Conservation (phyloP, 2,888 invertebrate species). For the Magallana nippona region DNA sequence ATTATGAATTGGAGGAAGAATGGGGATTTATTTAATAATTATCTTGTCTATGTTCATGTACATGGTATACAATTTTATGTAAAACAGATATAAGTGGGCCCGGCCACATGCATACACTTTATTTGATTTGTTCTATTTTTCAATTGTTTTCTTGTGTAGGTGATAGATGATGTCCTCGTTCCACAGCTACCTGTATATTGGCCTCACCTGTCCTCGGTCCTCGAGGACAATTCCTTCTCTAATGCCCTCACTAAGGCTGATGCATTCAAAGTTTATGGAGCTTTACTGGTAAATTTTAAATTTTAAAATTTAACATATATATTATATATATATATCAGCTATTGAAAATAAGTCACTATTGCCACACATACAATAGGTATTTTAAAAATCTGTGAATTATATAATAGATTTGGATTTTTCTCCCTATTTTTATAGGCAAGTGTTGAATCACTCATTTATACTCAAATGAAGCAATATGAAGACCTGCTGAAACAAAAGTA, state of each 20-base stretch:
- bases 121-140: neutral
- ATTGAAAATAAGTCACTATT: no score
- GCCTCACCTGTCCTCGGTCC: slow-evolving; percentile 72
- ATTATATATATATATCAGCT: no score
- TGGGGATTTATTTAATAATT: no score
- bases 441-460: neutral
- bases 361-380: no score
- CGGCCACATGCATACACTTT: neutral
- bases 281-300: slow-evolving; percentile 72
- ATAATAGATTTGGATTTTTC: neutral
- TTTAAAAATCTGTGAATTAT: neutral
- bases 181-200: slow-evolving; percentile 74
- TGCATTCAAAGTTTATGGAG: slow-evolving; percentile 77
- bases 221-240: slow-evolving; percentile 67
- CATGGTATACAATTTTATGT: neutral
- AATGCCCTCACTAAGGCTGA: slow-evolving; percentile 71
- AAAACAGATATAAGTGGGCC: neutral
- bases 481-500: slow-evolving; percentile 60
- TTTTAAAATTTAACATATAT: no score
- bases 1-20: no score
- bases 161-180: slow-evolving; percentile 73
- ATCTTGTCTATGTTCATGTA: no score
- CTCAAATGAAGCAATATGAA: slow-evolving; percentile 19
- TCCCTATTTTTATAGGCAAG: neutral
- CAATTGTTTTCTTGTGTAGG: slow-evolving; percentile 58